Evolutionary conservation across 2,888 invertebrate species (phyloP), one percentile per base, ranked within the genome.

Genomic region (Electrophaes corylata): DNA sequence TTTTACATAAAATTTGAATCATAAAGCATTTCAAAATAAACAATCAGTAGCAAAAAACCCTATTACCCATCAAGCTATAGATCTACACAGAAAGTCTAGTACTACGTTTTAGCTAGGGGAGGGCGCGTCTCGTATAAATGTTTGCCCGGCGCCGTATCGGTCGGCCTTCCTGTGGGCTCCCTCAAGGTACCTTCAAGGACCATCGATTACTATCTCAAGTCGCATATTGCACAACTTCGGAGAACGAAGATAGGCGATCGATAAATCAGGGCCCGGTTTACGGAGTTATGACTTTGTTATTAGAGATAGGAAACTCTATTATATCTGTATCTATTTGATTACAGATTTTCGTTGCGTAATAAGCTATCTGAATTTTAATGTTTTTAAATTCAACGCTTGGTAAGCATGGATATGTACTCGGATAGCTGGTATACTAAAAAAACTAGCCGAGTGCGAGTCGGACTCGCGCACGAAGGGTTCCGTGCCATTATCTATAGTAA

Each of bases 171-270:
- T 84, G 79, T 75, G 69, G 67, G 72, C 71, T 70, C 76, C 75
- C 66, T 61, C 70, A 68, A 73, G 71, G 71, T 75, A 78, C 79
- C 78, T 76, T 69, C 84, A 83, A 89, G 87, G 81, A 76, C 86
- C 84, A 86, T 88, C 86, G 86, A 88, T 84, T 83, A 76, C 78
- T 75, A 84, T 85, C 84, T 85, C 72, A 75, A 71, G 70, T 40
- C 81, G 81, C 80, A 84, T 88, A 88, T 88, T 88, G 87, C 86
- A 85, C 85, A 87, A 88, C 78, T 84, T 85, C 69, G 71, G 70
- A 23, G 41, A 43, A 69, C 61, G 74, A 75, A 71, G 74, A 74
- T 75, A 63, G 69, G 64, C 71, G 73, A 86, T 82, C 83, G 75
- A 85, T 84, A 80, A 83, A 80, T 82, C 75, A 75, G 67, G 58